A percentile compares a stretch with the other conserved stretches of the same genome.
Conservation (phyloP, 2,888 invertebrate genomes). For the Pilophorus perplexus region DNA sequence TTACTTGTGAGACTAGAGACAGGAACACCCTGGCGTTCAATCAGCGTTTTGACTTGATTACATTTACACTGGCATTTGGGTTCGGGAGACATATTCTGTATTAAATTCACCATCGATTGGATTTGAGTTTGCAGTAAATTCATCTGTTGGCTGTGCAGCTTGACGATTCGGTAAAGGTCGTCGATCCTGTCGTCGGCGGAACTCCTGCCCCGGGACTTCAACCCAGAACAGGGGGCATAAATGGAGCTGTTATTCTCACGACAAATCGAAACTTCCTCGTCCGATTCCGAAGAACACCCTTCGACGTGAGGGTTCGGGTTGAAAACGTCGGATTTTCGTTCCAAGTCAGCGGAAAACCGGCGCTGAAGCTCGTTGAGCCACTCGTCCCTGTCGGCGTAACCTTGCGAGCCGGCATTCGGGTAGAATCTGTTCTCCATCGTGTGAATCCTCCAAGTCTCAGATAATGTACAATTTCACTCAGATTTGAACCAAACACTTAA, state of each 20-base stretch:
- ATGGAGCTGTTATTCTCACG: background rate
- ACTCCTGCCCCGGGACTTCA: background rate
- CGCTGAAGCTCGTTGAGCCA: slow-evolving; percentile 28
- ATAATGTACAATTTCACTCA: too few species aligned
- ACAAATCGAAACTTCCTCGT: background rate
- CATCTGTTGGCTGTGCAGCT: slow-evolving; percentile 23
- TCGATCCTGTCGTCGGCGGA: slow-evolving; percentile 15
- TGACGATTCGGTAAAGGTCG: slow-evolving; percentile 14
- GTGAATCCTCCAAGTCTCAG: too few species aligned
- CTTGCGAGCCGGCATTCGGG: too few species aligned
- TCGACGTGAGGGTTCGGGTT: slow-evolving; percentile 30
- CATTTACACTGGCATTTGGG: background rate
- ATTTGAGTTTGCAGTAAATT: slow-evolving; percentile 34
- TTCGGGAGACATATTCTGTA: background rate
- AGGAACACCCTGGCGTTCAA: background rate
- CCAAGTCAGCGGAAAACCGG: slow-evolving; percentile 29
- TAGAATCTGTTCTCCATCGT: too few species aligned
- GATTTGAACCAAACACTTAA: too few species aligned
- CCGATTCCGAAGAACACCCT: slow-evolving; percentile 30
- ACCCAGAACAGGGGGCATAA: slow-evolving; percentile 2
- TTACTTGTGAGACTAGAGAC: background rate
- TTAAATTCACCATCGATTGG: slow-evolving; percentile 14
- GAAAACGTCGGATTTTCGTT: slow-evolving; percentile 20
- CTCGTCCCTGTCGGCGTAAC: background rate
- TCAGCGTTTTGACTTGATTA: background rate